Evolutionary conservation across 1,140 invertebrate genomes (phyloP), one percentile per base, ranked within the genome.

Genomic region (Eriosoma lanigerum): DNA sequence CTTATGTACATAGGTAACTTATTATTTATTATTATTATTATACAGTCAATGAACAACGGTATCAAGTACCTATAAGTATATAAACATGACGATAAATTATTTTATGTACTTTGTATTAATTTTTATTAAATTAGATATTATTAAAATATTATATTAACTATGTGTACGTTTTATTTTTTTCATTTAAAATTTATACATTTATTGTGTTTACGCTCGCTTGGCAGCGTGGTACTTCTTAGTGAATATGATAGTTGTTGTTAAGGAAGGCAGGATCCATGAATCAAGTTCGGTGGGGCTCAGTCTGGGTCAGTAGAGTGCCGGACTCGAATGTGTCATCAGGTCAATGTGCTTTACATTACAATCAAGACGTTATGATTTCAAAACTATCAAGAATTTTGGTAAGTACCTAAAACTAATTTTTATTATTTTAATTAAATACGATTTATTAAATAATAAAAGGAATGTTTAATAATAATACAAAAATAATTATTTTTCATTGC

Each of bases 281-380:
- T 78, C 75, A 78, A 78, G 75, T 62, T 78, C 75, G 75, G 75
- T 60, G 75, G 75, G 75, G 75, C 75, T 78, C 75, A 78, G 75
- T 78, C 75, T 78, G 54, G 75, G 75, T 78, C 75, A 78, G 75
- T 78, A 78, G 75, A 78, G 75, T 78, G 75, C 54, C 54, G 54
- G 75, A 78, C 75, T 78, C 75, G 75, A 78, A 78, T 78, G 75
- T 78, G 54, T 78, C 75, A 78, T 60, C 75, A 78, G 75, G 75
- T 78, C 75, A 78, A 78, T 78, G 75, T 78, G 75, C 75, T 78
- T 46, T 60, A 78, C 75, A 78, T 17, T 21, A 46, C 62, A 78
- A 78, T 78, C 75, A 62, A 56, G 75, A 60, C 75, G 56, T 78
- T 78, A 78, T 78, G 75, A 62, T 24, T 78, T 78, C 54, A 58